A percentile compares a stretch with the other conserved stretches of the same genome.
Evolutionary conservation across 2,113 vertebrate genomes (phyloP).

Genomic region (Ia io): DNA sequence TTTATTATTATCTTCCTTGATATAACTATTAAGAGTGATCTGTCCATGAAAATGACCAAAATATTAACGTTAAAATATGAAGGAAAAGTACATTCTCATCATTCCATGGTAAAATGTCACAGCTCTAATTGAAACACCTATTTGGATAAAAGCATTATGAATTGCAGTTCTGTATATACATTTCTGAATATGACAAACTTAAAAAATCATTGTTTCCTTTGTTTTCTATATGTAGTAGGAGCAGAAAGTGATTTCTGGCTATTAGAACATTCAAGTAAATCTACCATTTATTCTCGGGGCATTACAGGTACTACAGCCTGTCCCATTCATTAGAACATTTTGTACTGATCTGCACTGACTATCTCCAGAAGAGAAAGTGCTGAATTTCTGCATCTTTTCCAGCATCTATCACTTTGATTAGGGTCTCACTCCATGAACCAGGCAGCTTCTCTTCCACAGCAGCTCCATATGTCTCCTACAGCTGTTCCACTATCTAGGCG

Average conservation of each 20-base stretch:
- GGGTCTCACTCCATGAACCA: slow-evolving; percentile 81
- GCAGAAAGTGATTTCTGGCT: slow-evolving; percentile 64
- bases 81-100: background rate
- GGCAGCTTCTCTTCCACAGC: slow-evolving; percentile 81
- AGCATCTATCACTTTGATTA: slow-evolving; percentile 87
- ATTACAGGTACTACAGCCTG: slow-evolving; percentile 73
- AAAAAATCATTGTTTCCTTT: slow-evolving; percentile 16
- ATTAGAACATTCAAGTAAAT: slow-evolving; percentile 70
- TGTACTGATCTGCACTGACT: slow-evolving; percentile 74
- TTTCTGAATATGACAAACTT: background rate
- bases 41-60: background rate
- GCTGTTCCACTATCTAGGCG: slow-evolving; percentile 83
- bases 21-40: background rate
- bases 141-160: slow-evolving; percentile 21
- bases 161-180: background rate
- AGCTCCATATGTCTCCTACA: slow-evolving; percentile 86
- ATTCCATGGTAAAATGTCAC: slow-evolving; percentile 2
- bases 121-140: background rate
- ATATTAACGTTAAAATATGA: slow-evolving; percentile 25
- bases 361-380: slow-evolving; percentile 76
- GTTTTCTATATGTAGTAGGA: slow-evolving; percentile 55
- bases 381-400: slow-evolving; percentile 78
- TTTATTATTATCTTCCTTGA: background rate
- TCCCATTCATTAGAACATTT: slow-evolving; percentile 77
- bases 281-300: slow-evolving; percentile 73